Evolutionary conservation across 2,113 vertebrate species (phyloP), one percentile per base, ranked within the genome.

Genomic region (Globicephala melas): DNA sequence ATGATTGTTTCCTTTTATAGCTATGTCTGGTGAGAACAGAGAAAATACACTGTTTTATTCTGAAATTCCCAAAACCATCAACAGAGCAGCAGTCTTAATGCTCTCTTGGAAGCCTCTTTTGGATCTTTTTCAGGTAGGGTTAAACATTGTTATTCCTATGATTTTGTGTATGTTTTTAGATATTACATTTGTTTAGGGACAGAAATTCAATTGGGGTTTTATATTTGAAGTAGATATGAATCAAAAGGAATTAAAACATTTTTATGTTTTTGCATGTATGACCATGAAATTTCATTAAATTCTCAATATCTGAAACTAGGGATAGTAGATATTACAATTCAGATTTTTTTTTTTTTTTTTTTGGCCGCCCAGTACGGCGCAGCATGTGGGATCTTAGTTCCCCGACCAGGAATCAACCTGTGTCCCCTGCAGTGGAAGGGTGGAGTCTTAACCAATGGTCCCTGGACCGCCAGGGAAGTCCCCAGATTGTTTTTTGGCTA

Each of bases 21-120:
- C 99, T 41, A 99, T 99, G 99, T 99, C 99, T 88, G 98, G 98
- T 73, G 99, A 99, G 95, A 99, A 99, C 97, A 98, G 99, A 79
- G 99, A 99, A 98, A 99, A 99, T 97, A 99, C 98, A 0, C 98
- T 99, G 58, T 99, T 99, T 98, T 99, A 99, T 95, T 99, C 99
- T 41, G 99, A 99, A 98, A 98, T 99, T 96, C 99, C 99, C 87
- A 99, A 99, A 98, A 98, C 98, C 62, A 95, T 99, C 95, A 99
- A 99, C 98, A 99, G 98, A 98, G 98, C 98, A 93, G 99, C 99
- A 0, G 97, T 98, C 76, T 98, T 99, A 47, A 98, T 99, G 98
- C 98, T 99, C 20, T 99, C 98, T 58, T 99, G 99, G 99, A 99
- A 99, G 92, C 99, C 99, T 84, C 99, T 99, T 91, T 91, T 99